These are phyloP conservation scores for Heliconius hewitsoni DNA, from an alignment of 1,140 invertebrate genomes.

Conservation along the genomic window DNA sequence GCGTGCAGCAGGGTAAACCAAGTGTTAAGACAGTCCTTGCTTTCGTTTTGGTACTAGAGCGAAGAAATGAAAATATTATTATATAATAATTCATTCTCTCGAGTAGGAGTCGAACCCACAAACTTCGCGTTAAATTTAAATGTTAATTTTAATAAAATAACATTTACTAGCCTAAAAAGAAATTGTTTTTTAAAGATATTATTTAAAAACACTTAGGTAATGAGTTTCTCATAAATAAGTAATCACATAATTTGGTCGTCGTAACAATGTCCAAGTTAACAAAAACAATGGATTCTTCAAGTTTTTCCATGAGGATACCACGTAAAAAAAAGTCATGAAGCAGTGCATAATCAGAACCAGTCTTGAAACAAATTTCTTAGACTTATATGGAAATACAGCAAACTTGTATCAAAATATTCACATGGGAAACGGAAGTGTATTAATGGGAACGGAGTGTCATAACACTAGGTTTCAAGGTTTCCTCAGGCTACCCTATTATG, in stretches of 20 bases:
- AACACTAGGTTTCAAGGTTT: no score
- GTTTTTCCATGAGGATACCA: background rate
- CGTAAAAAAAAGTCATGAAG: background rate
- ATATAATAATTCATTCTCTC: no score
- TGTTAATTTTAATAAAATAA: no score
- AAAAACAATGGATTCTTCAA: slow-evolving; percentile 4
- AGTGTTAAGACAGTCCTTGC: no score
- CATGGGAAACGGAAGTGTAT: background rate
- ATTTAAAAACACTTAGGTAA: background rate
- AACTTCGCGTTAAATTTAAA: no score
- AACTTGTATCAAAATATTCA: background rate
- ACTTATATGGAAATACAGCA: background rate
- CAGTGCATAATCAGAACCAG: background rate
- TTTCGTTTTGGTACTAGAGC: no score
- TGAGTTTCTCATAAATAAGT: background rate
- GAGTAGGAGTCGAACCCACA: no score
- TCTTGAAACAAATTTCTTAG: background rate
- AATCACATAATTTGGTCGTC: background rate
- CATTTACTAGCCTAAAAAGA: no score
- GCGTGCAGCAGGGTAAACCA: no score
- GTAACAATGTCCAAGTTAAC: background rate
- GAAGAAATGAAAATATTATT: no score
- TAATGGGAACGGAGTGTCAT: no score
- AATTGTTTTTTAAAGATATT: background rate
- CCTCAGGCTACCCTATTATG: no score